These are phyloP conservation scores for Eospalax fontanierii DNA, from an alignment of 2,797 vertebrate species.

Conservation along the genomic window DNA sequence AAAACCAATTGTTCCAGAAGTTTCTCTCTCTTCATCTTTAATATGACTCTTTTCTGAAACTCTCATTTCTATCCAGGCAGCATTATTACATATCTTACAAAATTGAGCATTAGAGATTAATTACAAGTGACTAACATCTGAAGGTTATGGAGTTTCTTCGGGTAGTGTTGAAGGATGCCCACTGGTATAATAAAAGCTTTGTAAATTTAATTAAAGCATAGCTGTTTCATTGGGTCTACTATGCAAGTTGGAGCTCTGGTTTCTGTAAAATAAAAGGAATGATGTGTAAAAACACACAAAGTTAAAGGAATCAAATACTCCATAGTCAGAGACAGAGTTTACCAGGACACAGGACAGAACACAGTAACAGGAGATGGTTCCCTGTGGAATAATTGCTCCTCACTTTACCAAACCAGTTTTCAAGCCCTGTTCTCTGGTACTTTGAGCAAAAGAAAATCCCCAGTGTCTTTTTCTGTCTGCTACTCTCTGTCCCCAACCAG, in stretches of 20 bases:
- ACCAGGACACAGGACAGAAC: background rate
- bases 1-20: conserved; percentile 84
- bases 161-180: conserved; percentile 52
- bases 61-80: conserved; percentile 78
- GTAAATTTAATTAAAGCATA: conserved; percentile 84
- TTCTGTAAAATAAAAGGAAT: conserved; percentile 63
- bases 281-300: background rate
- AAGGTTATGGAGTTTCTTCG: conserved; percentile 70
- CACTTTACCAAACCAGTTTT: background rate
- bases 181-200: conserved; percentile 55
- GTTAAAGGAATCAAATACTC: conserved; percentile 42
- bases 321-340: background rate
- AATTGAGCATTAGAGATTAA: conserved; percentile 78
- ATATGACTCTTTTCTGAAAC: conserved; percentile 77
- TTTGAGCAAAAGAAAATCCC: conserved; percentile 19
- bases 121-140: conserved; percentile 79
- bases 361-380: background rate
- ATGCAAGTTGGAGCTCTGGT: conserved; percentile 56
- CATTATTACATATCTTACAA: conserved; percentile 79
- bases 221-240: conserved; percentile 71
- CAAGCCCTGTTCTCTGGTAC: too few species aligned
- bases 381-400: rapidly evolving
- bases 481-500: background rate
- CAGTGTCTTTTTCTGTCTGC: background rate
- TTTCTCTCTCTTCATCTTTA: conserved; percentile 80